Conservation (phyloP, 2,113 vertebrate genomes). For the Oncorhynchus kisutch region DNA sequence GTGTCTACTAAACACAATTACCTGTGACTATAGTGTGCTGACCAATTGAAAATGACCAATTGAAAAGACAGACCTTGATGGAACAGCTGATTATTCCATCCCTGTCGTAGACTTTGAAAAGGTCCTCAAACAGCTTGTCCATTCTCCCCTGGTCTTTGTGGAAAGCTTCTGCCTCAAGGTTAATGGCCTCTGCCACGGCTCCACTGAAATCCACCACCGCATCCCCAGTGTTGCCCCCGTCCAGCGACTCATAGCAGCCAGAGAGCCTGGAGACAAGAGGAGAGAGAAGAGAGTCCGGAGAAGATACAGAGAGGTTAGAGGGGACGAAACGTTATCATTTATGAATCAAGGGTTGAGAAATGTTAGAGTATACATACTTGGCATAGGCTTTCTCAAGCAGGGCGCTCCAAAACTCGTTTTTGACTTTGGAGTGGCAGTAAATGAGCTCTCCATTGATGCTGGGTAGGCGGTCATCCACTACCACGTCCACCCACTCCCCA, state of each 20-base stretch:
- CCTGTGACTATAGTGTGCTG: background rate
- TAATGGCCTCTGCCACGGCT: conserved; percentile 83
- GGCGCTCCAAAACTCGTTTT: conserved; percentile 92
- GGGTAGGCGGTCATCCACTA: conserved; percentile 90
- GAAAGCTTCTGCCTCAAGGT: conserved; percentile 76
- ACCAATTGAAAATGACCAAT: background rate
- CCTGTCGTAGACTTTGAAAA: conserved; percentile 80
- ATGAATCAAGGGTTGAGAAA: background rate
- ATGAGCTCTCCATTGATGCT: conserved; percentile 81
- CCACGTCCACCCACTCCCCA: conserved; percentile 89
- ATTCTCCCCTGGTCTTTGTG: conserved; percentile 74
- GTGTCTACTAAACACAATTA: no score
- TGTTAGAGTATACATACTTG: conserved; percentile 72
- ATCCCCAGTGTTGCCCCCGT: conserved; percentile 88
- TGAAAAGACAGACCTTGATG: conserved; percentile 71
- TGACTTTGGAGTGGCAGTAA: conserved; percentile 85
- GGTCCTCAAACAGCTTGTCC: conserved; percentile 82
- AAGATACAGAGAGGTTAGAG: background rate
- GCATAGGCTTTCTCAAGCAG: conserved; percentile 93
- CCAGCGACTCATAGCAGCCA: conserved; percentile 90
- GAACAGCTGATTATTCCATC: conserved; percentile 91
- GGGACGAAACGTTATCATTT: no score
- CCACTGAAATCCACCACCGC: conserved; percentile 95
- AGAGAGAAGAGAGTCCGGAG: background rate
- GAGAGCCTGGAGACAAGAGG: conserved; percentile 73